Percentiles rank a stretch among this genome's conserved stretches.
These are phyloP conservation scores for Daboia siamensis DNA, from an alignment of 2,113 vertebrate genomes.

Conservation along the genomic window DNA sequence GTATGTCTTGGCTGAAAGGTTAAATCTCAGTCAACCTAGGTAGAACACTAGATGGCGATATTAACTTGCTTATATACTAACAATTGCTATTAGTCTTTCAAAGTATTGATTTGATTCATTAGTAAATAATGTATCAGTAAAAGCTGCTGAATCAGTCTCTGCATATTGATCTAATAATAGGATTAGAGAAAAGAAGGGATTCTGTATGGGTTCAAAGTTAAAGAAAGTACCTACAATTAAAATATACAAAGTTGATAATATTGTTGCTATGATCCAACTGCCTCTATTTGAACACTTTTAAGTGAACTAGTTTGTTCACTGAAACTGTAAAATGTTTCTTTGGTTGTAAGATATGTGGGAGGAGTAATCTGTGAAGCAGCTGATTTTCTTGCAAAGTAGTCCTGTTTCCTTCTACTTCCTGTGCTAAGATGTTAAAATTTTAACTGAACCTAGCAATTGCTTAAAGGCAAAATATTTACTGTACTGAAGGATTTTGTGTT, in stretches of 20 bases:
- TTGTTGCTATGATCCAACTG: neutral
- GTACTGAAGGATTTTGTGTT: neutral
- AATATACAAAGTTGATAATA: neutral
- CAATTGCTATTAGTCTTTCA: neutral
- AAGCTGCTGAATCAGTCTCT: neutral
- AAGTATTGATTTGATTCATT: neutral
- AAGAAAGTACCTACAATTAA: neutral
- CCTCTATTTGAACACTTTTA: neutral
- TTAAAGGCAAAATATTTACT: neutral
- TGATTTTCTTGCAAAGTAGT: neutral
- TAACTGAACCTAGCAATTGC: neutral
- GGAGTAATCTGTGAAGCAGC: neutral
- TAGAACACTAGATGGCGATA: neutral
- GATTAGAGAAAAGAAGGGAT: neutral
- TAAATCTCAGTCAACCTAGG: neutral
- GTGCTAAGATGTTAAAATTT: neutral
- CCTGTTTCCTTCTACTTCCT: neutral
- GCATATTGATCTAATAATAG: neutral
- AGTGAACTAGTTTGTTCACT: neutral
- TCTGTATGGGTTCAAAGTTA: neutral
- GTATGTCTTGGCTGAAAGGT: neutral
- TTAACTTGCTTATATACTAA: neutral
- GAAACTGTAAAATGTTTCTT: neutral
- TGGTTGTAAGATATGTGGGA: neutral
- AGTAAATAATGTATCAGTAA: neutral